Percentiles rank a stretch among this genome's conserved stretches.
Evolutionary conservation across 2,888 invertebrate genomes (phyloP).

Genomic region (Temnothorax unifasciatus): DNA sequence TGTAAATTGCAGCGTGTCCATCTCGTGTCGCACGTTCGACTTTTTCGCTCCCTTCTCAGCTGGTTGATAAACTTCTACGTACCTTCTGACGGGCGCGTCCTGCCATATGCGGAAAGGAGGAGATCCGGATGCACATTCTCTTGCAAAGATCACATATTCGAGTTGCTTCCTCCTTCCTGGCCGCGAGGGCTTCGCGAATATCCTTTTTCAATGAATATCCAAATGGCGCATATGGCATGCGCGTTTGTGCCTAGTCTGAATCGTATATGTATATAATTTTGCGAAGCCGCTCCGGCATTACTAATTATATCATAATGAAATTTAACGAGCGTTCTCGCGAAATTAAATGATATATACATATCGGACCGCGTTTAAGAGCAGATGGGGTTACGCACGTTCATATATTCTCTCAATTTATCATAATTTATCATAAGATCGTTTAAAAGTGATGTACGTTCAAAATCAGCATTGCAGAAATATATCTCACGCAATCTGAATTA

Average conservation of each 20-base stretch:
- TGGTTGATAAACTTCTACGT: conserved; percentile 35
- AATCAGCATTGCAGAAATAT: background rate
- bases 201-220: conserved; percentile 29
- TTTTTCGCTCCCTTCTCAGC: background rate
- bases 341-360: conserved; percentile 21
- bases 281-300: background rate
- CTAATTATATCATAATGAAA: conserved; percentile 5
- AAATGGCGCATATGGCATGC: conserved; percentile 23
- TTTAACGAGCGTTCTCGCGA: background rate
- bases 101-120: conserved; percentile 31
- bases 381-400: background rate
- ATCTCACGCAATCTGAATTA: background rate
- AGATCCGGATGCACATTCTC: conserved; percentile 30
- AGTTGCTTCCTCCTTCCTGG: conserved; percentile 31
- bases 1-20: conserved; percentile 26
- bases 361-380: background rate
- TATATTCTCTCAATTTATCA: background rate
- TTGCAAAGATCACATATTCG: conserved; percentile 34
- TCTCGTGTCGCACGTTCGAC: conserved; percentile 26
- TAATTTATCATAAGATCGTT: background rate
- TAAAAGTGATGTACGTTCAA: background rate
- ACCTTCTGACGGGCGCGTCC: conserved; percentile 25
- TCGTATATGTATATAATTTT: background rate
- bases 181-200: conserved; percentile 17
- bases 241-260: conserved; percentile 1